phyloP scores from a whole-genome alignment of 1,140 invertebrate genomes.

The Pantala flavescens region DNA sequence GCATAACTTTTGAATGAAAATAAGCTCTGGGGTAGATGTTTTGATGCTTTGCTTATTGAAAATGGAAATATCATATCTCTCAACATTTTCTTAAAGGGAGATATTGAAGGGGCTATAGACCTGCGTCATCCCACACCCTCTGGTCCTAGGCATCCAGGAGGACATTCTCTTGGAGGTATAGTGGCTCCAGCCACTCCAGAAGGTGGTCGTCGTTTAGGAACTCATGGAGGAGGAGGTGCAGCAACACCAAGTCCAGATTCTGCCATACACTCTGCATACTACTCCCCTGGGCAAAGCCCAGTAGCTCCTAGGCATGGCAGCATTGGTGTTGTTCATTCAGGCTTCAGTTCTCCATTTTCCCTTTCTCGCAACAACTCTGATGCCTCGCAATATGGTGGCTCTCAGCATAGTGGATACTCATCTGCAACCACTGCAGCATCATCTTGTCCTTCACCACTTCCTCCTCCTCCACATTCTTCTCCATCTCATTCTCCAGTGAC shows the following conservation, averaged over 20 bases:
- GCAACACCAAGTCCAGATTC: conserved; percentile 69
- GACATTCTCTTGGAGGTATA: conserved; percentile 26
- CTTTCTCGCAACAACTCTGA: conserved; percentile 81
- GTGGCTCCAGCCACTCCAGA: conserved; percentile 20
- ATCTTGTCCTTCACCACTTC: conserved; percentile 41
- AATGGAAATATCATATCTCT: not conserved
- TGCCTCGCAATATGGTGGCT: conserved; percentile 52
- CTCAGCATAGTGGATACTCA: conserved; percentile 50
- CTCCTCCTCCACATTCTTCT: conserved; percentile 43
- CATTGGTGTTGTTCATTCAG: conserved; percentile 19
- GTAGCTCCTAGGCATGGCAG: conserved; percentile 63
- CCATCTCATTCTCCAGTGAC: conserved; percentile 81
- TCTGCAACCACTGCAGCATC: conserved; percentile 59
- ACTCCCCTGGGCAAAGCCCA: conserved; percentile 72
- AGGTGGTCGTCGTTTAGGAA: conserved; percentile 27
- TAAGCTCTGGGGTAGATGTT: too few relatives aligned
- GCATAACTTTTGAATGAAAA: too few relatives aligned
- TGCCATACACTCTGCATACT: conserved; percentile 75
- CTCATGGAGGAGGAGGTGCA: conserved; percentile 26
- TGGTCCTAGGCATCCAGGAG: not conserved
- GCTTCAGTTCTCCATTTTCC: conserved; percentile 37
- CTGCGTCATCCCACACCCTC: not conserved
- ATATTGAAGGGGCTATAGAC: not conserved
- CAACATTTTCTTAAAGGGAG: not conserved
- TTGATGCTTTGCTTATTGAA: too few relatives aligned